phyloP scores from a whole-genome alignment of 2,113 vertebrate species.

The Morone chrysops region DNA sequence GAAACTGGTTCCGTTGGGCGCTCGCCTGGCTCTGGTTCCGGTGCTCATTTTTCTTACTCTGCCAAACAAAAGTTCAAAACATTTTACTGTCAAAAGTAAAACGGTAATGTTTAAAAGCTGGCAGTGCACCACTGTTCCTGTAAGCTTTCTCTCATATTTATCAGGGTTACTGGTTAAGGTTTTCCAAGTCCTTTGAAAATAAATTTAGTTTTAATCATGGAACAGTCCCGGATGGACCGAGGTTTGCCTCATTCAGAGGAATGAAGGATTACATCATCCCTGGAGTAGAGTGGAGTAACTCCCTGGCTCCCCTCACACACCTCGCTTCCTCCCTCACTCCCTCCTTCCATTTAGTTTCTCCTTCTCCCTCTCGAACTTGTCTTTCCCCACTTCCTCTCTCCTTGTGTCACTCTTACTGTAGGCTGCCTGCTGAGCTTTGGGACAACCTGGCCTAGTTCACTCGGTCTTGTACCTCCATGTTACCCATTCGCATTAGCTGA shows the following conservation, averaged over 20 bases:
- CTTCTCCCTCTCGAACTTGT: slow-evolving; percentile 2
- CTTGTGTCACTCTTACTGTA: background rate
- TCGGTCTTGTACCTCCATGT: slow-evolving; percentile 21
- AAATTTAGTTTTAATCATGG: slow-evolving; percentile 51
- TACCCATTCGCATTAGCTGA: background rate
- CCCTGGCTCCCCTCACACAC: slow-evolving; percentile 40
- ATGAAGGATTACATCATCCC: slow-evolving; percentile 68
- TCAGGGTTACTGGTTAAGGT: slow-evolving; percentile 26
- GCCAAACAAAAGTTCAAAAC: background rate
- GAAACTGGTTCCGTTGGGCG: no score
- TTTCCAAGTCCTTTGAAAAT: slow-evolving; percentile 52
- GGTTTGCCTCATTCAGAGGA: slow-evolving; percentile 68
- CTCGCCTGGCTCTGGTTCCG: no score
- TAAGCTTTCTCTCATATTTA: background rate
- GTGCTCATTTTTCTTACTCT: background rate
- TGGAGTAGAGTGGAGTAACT: slow-evolving; percentile 55
- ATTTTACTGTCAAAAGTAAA: background rate
- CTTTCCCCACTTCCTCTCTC: slow-evolving; percentile 2
- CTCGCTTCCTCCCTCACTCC: background rate
- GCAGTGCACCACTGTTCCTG: background rate
- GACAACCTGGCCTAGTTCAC: background rate
- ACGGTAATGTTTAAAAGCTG: background rate
- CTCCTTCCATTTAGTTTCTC: slow-evolving; percentile 21
- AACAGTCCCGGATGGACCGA: slow-evolving; percentile 43
- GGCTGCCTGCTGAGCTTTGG: background rate